Percentiles rank a stretch among this genome's conserved stretches.
These are phyloP conservation scores for Muscicapa comitata DNA, from an alignment of 2,797 vertebrate species.

Conservation along the genomic window DNA sequence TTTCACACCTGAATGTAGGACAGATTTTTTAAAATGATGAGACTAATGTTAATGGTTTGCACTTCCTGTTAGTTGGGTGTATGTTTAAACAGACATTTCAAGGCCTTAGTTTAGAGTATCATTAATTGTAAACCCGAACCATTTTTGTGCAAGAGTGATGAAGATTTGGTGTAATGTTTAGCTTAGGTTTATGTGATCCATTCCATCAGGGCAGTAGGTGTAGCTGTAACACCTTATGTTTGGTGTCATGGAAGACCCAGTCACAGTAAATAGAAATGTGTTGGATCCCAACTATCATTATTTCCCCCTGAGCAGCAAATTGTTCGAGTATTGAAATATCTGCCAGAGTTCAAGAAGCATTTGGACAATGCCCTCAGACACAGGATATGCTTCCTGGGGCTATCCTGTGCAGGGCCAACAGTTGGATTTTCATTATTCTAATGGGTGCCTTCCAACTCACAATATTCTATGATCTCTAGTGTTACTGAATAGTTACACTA, in stretches of 20 bases:
- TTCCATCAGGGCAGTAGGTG: neutral
- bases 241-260: neutral
- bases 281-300: neutral
- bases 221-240: neutral
- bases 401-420: neutral
- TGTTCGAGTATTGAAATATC: neutral
- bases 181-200: neutral
- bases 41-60: neutral
- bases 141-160: neutral
- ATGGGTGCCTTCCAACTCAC: neutral
- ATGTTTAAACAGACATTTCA: neutral
- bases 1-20: neutral
- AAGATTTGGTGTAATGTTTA: neutral
- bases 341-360: neutral
- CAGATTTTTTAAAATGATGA: neutral
- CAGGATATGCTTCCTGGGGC: neutral
- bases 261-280: neutral
- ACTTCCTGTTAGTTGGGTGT: neutral
- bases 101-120: neutral
- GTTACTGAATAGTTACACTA: neutral
- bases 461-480: neutral
- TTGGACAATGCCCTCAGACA: neutral
- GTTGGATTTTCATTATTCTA: neutral
- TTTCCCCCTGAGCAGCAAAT: neutral
- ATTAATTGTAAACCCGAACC: neutral